Evolutionary conservation across 2,797 vertebrate species (phyloP).

Genomic region (Carcharodon carcharias): DNA sequence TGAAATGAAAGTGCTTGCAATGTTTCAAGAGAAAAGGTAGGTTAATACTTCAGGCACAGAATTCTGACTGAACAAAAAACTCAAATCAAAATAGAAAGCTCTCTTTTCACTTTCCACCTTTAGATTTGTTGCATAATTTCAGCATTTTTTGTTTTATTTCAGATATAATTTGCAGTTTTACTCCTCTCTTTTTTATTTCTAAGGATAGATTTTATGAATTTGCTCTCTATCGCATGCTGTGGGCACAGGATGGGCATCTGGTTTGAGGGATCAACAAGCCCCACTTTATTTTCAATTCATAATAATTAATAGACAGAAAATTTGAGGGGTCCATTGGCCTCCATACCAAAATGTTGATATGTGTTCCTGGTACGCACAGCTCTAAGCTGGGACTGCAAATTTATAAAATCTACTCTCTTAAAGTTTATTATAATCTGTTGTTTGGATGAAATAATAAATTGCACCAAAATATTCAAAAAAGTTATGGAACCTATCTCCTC

Average conservation of each 20-base stretch:
- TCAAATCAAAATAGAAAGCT: background rate
- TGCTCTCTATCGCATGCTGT: background rate
- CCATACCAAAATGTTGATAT: background rate
- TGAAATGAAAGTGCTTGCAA: background rate
- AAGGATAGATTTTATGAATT: background rate
- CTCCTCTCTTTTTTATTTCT: background rate
- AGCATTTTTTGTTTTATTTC: background rate
- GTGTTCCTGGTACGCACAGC: too few species aligned
- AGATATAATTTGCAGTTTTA: background rate
- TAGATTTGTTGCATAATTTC: background rate
- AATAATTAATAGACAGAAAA: background rate
- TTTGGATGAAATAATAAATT: background rate
- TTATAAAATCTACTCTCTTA: background rate
- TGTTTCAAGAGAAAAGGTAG: background rate
- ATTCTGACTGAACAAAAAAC: background rate
- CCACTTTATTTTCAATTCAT: background rate
- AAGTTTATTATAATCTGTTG: background rate
- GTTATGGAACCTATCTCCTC: background rate
- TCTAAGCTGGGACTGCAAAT: background rate
- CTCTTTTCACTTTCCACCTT: background rate
- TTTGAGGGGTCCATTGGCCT: background rate
- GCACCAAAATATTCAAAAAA: background rate
- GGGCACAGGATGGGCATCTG: background rate
- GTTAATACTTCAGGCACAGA: background rate
- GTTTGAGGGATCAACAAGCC: background rate